phyloP scores from a whole-genome alignment of 1,140 invertebrate species.

The Habropoda laboriosa region DNA sequence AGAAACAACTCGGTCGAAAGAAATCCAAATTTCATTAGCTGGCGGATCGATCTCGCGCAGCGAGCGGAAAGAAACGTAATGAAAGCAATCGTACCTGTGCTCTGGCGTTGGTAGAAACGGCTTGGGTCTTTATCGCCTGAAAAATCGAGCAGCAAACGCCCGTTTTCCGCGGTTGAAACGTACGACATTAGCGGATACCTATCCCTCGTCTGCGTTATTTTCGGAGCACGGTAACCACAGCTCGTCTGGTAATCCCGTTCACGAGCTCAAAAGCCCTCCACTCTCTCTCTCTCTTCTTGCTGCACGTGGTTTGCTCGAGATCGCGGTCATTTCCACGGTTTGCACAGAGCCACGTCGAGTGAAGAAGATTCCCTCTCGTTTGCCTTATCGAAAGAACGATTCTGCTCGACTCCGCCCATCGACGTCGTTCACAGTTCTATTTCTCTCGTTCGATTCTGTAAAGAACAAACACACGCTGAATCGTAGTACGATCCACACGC shows the following conservation, averaged over 20 bases:
- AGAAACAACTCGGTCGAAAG: background rate
- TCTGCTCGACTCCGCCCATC: constrained; percentile 31
- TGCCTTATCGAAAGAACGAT: constrained; percentile 60
- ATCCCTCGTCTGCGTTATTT: constrained; percentile 39
- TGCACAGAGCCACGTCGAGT: background rate
- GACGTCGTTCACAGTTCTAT: constrained; percentile 24
- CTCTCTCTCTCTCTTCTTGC: background rate
- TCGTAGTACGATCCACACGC: constrained; percentile 3
- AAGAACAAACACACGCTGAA: constrained; percentile 16
- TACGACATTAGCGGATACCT: constrained; percentile 16
- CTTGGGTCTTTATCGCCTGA: background rate
- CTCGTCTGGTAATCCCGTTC: constrained; percentile 16
- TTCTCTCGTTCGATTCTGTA: constrained; percentile 39
- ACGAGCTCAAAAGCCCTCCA: constrained; percentile 4
- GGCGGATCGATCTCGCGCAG: background rate
- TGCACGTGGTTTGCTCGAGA: constrained; percentile 37
- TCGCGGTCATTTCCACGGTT: constrained; percentile 53
- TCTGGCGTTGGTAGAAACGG: background rate
- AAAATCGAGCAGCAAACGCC: background rate
- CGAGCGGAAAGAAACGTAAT: background rate
- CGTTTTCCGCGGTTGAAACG: background rate
- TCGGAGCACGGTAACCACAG: constrained; percentile 26
- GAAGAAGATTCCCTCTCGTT: constrained; percentile 54
- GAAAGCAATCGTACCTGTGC: background rate
- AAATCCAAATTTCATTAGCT: background rate